These are phyloP conservation scores for Pseudopleuronectes americanus DNA, from an alignment of 2,797 vertebrate species.

Conservation along the genomic window DNA sequence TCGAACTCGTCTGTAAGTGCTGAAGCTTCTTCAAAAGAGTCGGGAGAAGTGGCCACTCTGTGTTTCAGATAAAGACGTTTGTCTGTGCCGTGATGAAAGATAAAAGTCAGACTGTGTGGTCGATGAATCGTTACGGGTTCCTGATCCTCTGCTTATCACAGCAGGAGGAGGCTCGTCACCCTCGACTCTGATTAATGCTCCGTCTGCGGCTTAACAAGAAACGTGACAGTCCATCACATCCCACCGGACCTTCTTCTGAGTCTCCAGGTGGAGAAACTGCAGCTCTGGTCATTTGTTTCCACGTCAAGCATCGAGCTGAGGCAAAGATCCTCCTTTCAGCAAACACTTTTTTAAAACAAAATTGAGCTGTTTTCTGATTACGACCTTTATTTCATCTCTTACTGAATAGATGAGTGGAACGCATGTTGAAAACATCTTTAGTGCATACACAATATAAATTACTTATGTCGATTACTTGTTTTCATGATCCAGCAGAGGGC, in stretches of 20 bases:
- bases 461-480: too few species aligned
- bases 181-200: neutral
- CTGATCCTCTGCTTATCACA: neutral
- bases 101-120: neutral
- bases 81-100: slow-evolving; percentile 10
- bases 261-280: too few species aligned
- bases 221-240: neutral
- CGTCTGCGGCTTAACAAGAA: neutral
- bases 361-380: too few species aligned
- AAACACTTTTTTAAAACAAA: too few species aligned
- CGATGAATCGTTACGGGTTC: neutral
- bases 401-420: too few species aligned
- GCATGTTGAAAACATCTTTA: too few species aligned
- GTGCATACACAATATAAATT: too few species aligned
- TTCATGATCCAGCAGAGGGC: too few species aligned
- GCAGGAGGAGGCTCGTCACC: neutral
- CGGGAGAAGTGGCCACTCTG: neutral
- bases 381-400: too few species aligned
- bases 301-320: neutral
- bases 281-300: neutral
- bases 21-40: neutral
- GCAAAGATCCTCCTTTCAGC: too few species aligned
- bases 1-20: neutral
- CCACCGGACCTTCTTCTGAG: neutral
- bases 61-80: neutral